phyloP scores from a whole-genome alignment of 2,888 invertebrate genomes.

The Cerastis leucographa region DNA sequence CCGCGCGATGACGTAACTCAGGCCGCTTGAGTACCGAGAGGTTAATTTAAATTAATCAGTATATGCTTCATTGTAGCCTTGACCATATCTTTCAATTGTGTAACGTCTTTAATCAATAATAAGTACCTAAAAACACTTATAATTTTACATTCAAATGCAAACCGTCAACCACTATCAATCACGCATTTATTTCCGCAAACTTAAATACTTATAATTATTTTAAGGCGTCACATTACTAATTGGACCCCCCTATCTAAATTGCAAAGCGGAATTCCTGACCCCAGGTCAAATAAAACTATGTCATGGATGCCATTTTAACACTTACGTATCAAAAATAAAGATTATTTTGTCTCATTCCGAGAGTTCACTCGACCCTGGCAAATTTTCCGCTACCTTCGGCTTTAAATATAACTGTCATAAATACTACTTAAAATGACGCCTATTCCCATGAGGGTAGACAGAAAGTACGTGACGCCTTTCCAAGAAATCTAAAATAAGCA shows the following conservation, averaged over 20 bases:
- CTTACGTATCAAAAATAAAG: neutral
- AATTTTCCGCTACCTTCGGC: neutral
- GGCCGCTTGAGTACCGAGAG: too few relatives aligned
- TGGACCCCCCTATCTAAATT: slow-evolving; percentile 11
- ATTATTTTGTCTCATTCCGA: slow-evolving; percentile 3
- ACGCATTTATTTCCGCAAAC: neutral
- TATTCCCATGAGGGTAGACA: neutral
- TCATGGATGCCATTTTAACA: slow-evolving; percentile 15
- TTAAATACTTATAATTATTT: neutral
- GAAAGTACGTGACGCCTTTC: neutral
- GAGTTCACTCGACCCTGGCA: neutral
- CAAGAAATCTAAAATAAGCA: too few relatives aligned
- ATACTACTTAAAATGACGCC: neutral
- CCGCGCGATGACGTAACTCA: too few relatives aligned
- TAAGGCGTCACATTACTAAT: slow-evolving; percentile 2
- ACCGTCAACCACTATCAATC: neutral
- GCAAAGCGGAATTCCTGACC: slow-evolving; percentile 8
- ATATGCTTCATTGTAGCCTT: too few relatives aligned
- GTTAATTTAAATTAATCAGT: neutral
- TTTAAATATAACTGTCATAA: neutral
- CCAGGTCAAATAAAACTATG: slow-evolving; percentile 18
- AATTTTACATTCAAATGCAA: neutral
- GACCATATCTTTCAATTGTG: neutral
- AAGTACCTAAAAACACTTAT: too few relatives aligned
- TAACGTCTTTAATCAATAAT: neutral